Evolutionary conservation across 2,888 invertebrate species (phyloP), one percentile per base, ranked within the genome.

Genomic region (Caenorhabditis uteleia): DNA sequence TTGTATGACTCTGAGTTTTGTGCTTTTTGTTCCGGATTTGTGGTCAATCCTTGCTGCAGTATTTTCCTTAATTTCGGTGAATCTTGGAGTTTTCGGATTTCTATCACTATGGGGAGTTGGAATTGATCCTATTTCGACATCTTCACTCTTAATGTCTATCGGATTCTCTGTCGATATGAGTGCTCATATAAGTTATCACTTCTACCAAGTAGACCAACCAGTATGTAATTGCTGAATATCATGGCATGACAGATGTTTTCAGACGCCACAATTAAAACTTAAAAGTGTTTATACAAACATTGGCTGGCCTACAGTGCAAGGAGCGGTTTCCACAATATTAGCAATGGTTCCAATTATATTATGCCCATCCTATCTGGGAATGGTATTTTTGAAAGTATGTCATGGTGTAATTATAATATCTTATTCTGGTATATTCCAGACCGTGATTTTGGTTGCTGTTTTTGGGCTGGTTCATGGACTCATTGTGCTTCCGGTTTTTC

Each of bases 161-260:
- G 77, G 77, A 38, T 77, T 75, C 42, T 73, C 74, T 0, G 77
- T 77, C 8, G 77, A 77, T 53, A 75, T 77, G 40, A 67, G 72
- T 26, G 75, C 77, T 12, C 77, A 77, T 50, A 76, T 77, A 50
- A 72, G 69, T 33, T 77, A 77, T 55, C 75, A 77, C 40, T 76
- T 70, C 47, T 77, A 75, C 51, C 60, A 65, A n/a, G 65, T 64
- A 10, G 65, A 65, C 25, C 61, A 61, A 26, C 38, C 59, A 47
- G 76, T 76, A 59, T 62, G 40, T 14, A 14, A 2, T n/a, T 20
- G 12, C 1, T 29, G 21, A 10, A 2, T n/a, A 27, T 25, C 23
- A 18, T 18, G 1, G 2, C 21, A 36, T 18, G 18, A 36, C 5
- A 18, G 29, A 8, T 5, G 5, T 48, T 56, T 70, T 40, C 58